These are phyloP conservation scores for Onychorhynchus coronatus DNA, from an alignment of 2,113 vertebrate genomes.

Conservation along the genomic window DNA sequence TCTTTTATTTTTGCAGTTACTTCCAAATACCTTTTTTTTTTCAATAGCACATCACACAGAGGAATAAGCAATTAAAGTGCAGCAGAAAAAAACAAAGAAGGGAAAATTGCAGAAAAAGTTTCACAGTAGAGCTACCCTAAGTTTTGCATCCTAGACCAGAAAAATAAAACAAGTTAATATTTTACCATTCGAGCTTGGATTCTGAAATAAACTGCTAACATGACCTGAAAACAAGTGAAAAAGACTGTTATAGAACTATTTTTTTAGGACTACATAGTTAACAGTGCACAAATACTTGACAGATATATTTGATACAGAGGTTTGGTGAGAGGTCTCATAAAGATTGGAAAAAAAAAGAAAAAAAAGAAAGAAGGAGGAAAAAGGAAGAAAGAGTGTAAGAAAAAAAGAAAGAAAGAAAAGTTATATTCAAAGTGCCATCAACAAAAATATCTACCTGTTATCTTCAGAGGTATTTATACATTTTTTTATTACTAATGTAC, in stretches of 20 bases:
- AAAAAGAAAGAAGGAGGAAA: not conserved
- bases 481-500: not conserved
- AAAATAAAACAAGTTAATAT: not conserved
- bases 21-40: not conserved
- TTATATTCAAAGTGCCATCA: not conserved
- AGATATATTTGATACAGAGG: not conserved
- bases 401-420: not conserved
- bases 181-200: not conserved
- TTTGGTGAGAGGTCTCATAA: not conserved
- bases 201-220: not conserved
- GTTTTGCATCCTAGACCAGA: not conserved
- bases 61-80: not conserved
- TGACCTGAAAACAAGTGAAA: not conserved
- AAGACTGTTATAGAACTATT: not conserved
- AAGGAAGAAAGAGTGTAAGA: not conserved
- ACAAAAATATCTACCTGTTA: not conserved
- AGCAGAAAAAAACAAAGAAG: not conserved
- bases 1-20: constrained; percentile 21
- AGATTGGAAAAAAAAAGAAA: not conserved
- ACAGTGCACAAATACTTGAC: not conserved
- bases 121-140: not conserved
- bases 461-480: not conserved
- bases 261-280: not conserved
- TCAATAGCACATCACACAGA: not conserved
- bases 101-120: not conserved